phyloP scores from a whole-genome alignment of 2,888 invertebrate genomes.

The Heteromyza rotundicornis region DNA sequence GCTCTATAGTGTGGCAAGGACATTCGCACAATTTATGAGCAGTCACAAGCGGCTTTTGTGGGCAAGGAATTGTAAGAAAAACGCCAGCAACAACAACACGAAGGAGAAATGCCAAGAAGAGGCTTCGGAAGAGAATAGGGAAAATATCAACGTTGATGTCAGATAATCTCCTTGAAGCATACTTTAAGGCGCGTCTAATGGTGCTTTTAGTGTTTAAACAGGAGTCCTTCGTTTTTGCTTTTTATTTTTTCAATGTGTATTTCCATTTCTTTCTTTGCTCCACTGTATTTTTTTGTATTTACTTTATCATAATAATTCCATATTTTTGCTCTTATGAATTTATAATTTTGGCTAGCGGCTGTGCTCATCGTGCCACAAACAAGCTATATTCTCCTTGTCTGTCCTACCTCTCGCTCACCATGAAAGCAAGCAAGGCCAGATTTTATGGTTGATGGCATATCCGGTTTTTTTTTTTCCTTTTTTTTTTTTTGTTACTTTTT shows the following conservation, averaged over 20 bases:
- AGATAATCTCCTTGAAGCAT: constrained; percentile 59
- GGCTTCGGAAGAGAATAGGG: too few relatives aligned
- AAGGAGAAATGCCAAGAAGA: neutral
- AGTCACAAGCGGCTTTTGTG: constrained; percentile 13
- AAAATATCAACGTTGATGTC: constrained; percentile 37
- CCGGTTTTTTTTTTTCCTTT: neutral
- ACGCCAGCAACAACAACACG: neutral
- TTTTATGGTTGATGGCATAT: constrained; percentile 7
- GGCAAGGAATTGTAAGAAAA: neutral
- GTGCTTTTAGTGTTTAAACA: constrained; percentile 57
- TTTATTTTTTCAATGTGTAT: too few relatives aligned
- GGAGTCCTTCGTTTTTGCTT: constrained; percentile 36
- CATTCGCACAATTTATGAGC: constrained; percentile 20
- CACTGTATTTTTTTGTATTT: constrained; percentile 29
- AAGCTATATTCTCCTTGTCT: neutral
- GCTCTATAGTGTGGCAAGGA: constrained; percentile 1
- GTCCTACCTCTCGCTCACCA: constrained; percentile 9
- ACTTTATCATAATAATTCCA: constrained; percentile 54
- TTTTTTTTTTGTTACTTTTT: neutral
- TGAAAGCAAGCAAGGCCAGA: constrained; percentile 18
- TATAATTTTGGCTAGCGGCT: constrained; percentile 44
- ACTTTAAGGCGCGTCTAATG: constrained; percentile 61
- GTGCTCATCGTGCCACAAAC: too few relatives aligned
- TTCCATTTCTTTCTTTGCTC: constrained; percentile 14
- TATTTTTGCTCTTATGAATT: constrained; percentile 53